Evolutionary conservation across 2,113 vertebrate genomes (phyloP), one percentile per base, ranked within the genome.

Genomic region (Parus major): DNA sequence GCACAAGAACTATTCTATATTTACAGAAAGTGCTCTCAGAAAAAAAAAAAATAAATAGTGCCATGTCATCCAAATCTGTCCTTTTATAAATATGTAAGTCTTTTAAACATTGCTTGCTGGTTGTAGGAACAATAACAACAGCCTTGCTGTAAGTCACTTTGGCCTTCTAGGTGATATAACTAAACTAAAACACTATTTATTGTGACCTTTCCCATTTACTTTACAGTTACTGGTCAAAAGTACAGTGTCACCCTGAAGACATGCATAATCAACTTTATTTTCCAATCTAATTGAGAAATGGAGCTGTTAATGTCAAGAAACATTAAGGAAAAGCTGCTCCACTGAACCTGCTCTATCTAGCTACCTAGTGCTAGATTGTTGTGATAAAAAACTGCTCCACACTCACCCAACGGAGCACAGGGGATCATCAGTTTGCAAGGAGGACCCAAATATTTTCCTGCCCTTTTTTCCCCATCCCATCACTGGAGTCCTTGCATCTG

Each of bases 221-320:
- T 97, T 96, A 86, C 59, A 95, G 86, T 86, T 97, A 84, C 78
- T 94, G 95, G 97, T 96, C 96, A 93, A 86, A 97, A 96, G 91
- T 94, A 97, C 95, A 97, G 83, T 90, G 83, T 97, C 97, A 97
- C 86, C 85, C 90, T 71, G 61, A 55, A 52, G 96, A 97, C 93
- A 97, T 5, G 18, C 90, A 90, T 96, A 96, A 98, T 97, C 96
- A 97, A 97, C 93, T 97, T 97, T 91, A 92, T 95, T 97, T 97
- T 92, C 92, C 52, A 91, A 95, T 92, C 94, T 97, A 97, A 98
- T 95, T 97, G 95, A 97, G 92, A 98, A 97, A 97, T 71, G 23
- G 88, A 97, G 95, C 81, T 96, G 92, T 97, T 97, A 97, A 92
- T 78, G 93, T 97, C 95, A 96, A 92, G 97, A 95, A 97, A 97